phyloP scores from a whole-genome alignment of 2,888 invertebrate genomes.

The Coelopa pilipes region DNA sequence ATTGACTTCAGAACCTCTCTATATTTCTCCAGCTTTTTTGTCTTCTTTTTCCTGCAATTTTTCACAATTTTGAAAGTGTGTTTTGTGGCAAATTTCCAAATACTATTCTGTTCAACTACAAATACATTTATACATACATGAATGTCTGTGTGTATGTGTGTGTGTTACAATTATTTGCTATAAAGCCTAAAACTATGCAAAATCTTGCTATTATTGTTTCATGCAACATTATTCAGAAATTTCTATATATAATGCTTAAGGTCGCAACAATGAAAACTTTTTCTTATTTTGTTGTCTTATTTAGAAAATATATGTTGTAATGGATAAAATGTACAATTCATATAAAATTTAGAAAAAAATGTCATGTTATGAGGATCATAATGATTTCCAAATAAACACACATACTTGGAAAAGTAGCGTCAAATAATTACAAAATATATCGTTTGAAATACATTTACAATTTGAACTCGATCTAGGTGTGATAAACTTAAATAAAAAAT shows the following conservation, averaged over 20 bases:
- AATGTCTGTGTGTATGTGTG: too few relatives aligned
- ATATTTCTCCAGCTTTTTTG: neutral
- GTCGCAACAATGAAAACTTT: neutral
- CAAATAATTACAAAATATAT: slow-evolving; percentile 7
- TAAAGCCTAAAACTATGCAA: slow-evolving; percentile 25
- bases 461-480: neutral
- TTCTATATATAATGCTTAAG: too few relatives aligned
- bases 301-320: neutral
- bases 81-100: neutral
- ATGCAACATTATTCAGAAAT: slow-evolving; percentile 18
- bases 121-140: slow-evolving; percentile 19
- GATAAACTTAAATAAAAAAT: slow-evolving; percentile 11
- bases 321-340: slow-evolving; percentile 3
- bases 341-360: too few relatives aligned
- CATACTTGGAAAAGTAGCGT: neutral
- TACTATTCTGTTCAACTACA: slow-evolving; percentile 13
- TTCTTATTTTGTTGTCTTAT: neutral
- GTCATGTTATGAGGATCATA: too few relatives aligned
- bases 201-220: slow-evolving; percentile 32
- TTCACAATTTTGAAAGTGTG: neutral
- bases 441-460: slow-evolving; percentile 11
- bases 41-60: neutral
- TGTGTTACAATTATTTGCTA: slow-evolving; percentile 12
- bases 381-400: neutral
- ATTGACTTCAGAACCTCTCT: neutral